These are phyloP conservation scores for Latrodectus elegans DNA, from an alignment of 2,888 invertebrate species.

Conservation along the genomic window DNA sequence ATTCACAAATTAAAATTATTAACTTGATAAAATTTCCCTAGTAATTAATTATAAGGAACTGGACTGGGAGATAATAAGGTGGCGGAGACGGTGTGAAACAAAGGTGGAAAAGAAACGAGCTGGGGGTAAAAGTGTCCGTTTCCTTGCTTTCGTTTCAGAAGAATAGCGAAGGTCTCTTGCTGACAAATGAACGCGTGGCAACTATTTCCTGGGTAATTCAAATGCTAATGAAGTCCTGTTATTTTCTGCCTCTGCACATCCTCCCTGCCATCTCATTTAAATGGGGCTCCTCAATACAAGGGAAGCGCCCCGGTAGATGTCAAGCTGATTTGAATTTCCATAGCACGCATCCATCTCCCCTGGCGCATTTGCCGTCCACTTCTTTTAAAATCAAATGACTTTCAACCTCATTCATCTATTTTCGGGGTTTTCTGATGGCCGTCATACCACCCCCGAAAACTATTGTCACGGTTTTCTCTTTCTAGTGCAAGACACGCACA, in stretches of 20 bases:
- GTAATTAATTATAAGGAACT: neutral
- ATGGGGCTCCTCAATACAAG: conserved; percentile 19
- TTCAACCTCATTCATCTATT: conserved; percentile 67
- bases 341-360: conserved; percentile 61
- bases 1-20: too few relatives aligned
- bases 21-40: neutral
- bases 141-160: conserved; percentile 4
- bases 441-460: conserved; percentile 24
- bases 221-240: conserved; percentile 69
- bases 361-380: conserved; percentile 54
- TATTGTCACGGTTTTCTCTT: conserved; percentile 40
- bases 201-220: conserved; percentile 67
- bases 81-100: neutral
- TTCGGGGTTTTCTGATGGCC: conserved; percentile 58
- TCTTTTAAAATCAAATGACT: conserved; percentile 69
- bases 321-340: conserved; percentile 70
- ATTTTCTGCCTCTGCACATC: conserved; percentile 67
- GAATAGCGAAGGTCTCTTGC: conserved; percentile 19
- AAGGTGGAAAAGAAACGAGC: neutral
- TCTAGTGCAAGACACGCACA: conserved; percentile 28
- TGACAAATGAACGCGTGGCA: conserved; percentile 68
- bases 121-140: conserved; percentile 10
- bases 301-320: conserved; percentile 55
- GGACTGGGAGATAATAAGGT: neutral
- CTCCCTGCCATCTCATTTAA: conserved; percentile 55